These are phyloP conservation scores for Bovichtus diacanthus DNA, from an alignment of 2,797 vertebrate genomes.

Conservation along the genomic window DNA sequence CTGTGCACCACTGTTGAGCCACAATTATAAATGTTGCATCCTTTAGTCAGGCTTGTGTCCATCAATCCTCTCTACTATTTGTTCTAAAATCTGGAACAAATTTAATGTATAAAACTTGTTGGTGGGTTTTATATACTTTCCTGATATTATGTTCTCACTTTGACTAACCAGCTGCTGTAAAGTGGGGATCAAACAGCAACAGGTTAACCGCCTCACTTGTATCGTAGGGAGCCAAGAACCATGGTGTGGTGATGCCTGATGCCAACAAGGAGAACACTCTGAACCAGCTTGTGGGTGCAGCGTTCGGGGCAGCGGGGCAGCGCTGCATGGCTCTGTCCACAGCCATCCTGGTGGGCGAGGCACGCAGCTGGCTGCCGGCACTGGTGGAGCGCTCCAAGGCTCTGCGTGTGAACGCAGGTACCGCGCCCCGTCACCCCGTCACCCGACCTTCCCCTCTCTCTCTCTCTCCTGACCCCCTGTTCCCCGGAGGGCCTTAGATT, in stretches of 20 bases:
- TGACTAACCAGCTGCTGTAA: conserved; percentile 46
- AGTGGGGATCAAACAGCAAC: conserved; percentile 54
- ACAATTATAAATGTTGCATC: conserved; percentile 6
- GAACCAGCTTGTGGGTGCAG: conserved; percentile 97
- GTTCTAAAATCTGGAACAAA: conserved; percentile 16
- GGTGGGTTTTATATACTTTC: conserved; percentile 27
- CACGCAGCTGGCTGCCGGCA: conserved; percentile 93
- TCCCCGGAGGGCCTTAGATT: conserved; percentile 47
- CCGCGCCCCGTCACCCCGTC: conserved; percentile 8
- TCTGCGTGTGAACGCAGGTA: conserved; percentile 95
- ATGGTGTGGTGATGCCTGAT: conserved; percentile 98
- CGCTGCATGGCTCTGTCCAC: conserved; percentile 98
- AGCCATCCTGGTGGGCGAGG: conserved; percentile 93
- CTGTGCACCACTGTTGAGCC: conserved; percentile 17
- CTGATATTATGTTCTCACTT: conserved; percentile 39
- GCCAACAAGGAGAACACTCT: conserved; percentile 98
- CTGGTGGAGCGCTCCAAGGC: conserved; percentile 93
- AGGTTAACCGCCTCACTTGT: conserved; percentile 68
- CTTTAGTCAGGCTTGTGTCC: not conserved
- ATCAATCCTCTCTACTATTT: conserved; percentile 1
- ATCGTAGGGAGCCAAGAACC: conserved; percentile 96
- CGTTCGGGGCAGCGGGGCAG: conserved; percentile 96
- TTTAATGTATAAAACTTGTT: conserved; percentile 18
- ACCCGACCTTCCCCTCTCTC: conserved; percentile 35
- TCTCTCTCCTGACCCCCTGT: conserved; percentile 11